phyloP scores from a whole-genome alignment of 2,797 vertebrate species.

The Echiichthys vipera region DNA sequence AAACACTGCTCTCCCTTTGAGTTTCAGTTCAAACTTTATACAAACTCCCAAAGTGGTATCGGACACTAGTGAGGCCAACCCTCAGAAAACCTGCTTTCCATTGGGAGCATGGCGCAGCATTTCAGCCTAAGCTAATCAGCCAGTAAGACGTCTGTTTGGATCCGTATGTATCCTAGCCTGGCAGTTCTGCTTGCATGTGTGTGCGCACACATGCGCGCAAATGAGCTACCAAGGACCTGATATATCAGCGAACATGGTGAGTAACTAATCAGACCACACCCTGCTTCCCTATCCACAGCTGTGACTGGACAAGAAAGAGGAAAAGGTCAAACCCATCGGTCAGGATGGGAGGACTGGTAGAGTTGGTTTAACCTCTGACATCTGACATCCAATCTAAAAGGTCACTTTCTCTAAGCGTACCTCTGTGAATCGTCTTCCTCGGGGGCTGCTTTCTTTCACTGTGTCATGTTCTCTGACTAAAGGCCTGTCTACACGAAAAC shows the following conservation, averaged over 20 bases:
- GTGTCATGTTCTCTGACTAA: neutral
- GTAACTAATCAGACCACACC: conserved; percentile 66
- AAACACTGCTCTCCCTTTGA: conserved; percentile 55
- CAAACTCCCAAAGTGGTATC: conserved; percentile 61
- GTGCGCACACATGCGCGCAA: conserved; percentile 40
- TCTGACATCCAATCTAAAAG: conserved; percentile 52
- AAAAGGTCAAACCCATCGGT: conserved; percentile 64
- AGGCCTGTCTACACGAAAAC: too few relatives aligned
- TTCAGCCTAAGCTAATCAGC: conserved; percentile 69
- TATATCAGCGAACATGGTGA: conserved; percentile 52
- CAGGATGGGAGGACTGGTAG: conserved; percentile 38
- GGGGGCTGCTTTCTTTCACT: neutral
- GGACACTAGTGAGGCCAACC: conserved; percentile 44
- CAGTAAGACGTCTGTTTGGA: conserved; percentile 47
- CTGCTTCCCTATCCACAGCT: conserved; percentile 48
- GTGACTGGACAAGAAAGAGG: conserved; percentile 39
- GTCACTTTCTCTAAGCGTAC: conserved; percentile 39
- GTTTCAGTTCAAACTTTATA: conserved; percentile 58
- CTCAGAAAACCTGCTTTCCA: conserved; percentile 69
- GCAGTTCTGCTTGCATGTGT: conserved; percentile 43
- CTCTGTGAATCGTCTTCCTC: conserved; percentile 2
- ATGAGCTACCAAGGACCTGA: conserved; percentile 37
- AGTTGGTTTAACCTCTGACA: conserved; percentile 62
- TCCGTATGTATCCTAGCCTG: conserved; percentile 33
- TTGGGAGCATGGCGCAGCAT: conserved; percentile 69